Percentiles rank a stretch among this genome's conserved stretches.
phyloP scores from a whole-genome alignment of 2,797 vertebrate species.

The Eulemur albifrons region DNA sequence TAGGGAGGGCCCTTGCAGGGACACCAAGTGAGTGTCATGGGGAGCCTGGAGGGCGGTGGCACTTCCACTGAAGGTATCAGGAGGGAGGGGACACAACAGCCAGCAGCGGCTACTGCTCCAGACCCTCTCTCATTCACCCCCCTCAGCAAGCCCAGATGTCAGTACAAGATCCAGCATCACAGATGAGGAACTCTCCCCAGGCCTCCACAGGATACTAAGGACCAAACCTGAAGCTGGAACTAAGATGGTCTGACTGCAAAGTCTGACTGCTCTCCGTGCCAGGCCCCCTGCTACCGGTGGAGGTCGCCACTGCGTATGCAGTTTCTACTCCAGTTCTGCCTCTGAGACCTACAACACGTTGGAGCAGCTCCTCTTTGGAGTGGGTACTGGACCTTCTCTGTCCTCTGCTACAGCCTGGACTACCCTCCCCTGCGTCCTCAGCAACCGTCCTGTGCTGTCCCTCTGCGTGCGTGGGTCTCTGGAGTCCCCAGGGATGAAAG shows the following conservation, averaged over 20 bases:
- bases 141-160: not conserved
- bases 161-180: not conserved
- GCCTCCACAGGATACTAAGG: not conserved
- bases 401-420: not conserved
- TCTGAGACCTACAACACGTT: accelerated
- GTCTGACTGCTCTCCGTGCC: not conserved
- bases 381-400: not conserved
- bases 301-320: not conserved
- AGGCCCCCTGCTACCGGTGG: not conserved
- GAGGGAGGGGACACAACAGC: not conserved
- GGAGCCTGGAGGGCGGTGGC: not conserved
- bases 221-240: not conserved
- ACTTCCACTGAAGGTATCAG: not conserved
- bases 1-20: not conserved
- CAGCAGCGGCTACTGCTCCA: not conserved
- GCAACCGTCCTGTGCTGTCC: not conserved
- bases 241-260: not conserved
- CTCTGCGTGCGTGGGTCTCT: not conserved
- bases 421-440: not conserved
- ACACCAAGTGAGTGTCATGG: not conserved
- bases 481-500: not conserved
- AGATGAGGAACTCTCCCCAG: not conserved
- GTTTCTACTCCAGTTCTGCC: not conserved
- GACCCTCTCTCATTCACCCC: not conserved
- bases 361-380: not conserved